Evolutionary conservation across 2,888 invertebrate species (phyloP), one percentile per base, ranked within the genome.

Genomic region (Ellobium chinense): DNA sequence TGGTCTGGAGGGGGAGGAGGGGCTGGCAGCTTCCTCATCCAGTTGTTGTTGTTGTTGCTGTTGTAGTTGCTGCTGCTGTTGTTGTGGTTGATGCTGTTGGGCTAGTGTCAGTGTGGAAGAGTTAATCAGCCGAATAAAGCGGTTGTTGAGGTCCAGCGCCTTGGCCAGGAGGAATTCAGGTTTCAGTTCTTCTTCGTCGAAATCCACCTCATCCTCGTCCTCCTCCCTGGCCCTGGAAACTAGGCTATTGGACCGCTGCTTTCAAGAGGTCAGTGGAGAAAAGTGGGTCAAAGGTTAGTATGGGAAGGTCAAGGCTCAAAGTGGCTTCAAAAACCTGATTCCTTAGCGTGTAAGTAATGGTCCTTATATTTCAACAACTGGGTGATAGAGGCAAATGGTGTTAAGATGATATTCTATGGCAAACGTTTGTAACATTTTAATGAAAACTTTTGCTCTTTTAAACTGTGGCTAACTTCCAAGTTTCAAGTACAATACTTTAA

Each of bases 51-150:
- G 69, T 66, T 76, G 69, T 31, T 34, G 58, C 31, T 37, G 31
- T 31, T 46, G 46, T 46, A 12, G 46, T 46, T 46, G 46, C 18
- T 46, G 46, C 46, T 46, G 46, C 46, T 46, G 46, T 18, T 7
- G 18, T 18, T 46, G 46, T 18, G 46, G 18, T 18, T 46, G 46
- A 12, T 46, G 46, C 21, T 27, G 31, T 24, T 56, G 46, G 31
- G 58, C 36, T 34, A 68, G 68, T 66, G 70, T 63, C 69, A 62
- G 69, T 5, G 66, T 34, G 14, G 65, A 54, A 12, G 66, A 37
- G 27, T 62, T 34, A 27, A 81, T 66, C n/a, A 78, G 77, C 29
- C 77, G 73, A 39, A 81, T 58, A 54, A 73, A 70, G 60, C 62
- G 72, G 24, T 39, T 72, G 65, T 72, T 73, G 73, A 60, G 66